These are phyloP conservation scores for Corbicula japonica DNA, from an alignment of 2,888 invertebrate genomes.

Conservation along the genomic window DNA sequence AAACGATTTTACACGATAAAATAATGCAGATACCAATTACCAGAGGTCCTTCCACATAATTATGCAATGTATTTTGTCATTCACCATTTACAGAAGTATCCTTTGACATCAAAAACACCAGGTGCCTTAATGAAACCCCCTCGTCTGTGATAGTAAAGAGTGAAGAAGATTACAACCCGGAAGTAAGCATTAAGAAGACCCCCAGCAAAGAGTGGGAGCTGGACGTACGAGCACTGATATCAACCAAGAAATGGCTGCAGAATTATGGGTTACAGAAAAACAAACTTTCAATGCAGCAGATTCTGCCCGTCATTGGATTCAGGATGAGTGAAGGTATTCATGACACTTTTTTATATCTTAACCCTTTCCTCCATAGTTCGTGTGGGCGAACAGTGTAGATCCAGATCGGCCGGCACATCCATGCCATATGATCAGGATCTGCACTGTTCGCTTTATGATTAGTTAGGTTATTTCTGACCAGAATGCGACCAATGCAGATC, in stretches of 20 bases:
- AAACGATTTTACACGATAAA: too few relatives aligned
- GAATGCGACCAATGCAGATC: too few relatives aligned
- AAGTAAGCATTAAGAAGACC: conserved; percentile 72
- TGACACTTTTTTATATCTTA: too few relatives aligned
- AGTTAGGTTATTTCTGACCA: too few relatives aligned
- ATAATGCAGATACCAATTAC: too few relatives aligned
- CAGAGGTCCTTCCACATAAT: too few relatives aligned
- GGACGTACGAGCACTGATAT: conserved; percentile 81
- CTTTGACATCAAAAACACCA: conserved; percentile 76
- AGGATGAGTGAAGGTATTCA: conserved; percentile 85
- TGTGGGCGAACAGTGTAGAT: too few relatives aligned
- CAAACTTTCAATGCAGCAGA: conserved; percentile 80
- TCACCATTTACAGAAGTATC: conserved; percentile 77
- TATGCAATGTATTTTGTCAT: too few relatives aligned
- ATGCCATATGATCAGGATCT: too few relatives aligned
- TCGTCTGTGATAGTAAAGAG: conserved; percentile 52
- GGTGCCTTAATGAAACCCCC: conserved; percentile 54
- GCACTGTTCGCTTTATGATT: too few relatives aligned
- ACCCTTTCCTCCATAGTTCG: too few relatives aligned
- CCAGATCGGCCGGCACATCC: too few relatives aligned
- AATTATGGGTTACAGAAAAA: conserved; percentile 84
- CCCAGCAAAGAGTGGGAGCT: conserved; percentile 83
- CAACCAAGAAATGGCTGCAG: conserved; percentile 84
- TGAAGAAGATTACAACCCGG: conserved; percentile 73
- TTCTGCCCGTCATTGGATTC: conserved; percentile 85